A percentile compares a stretch with the other conserved stretches of the same genome.
These are phyloP conservation scores for Ophion obscuratus DNA, from an alignment of 2,888 invertebrate genomes.

Conservation along the genomic window DNA sequence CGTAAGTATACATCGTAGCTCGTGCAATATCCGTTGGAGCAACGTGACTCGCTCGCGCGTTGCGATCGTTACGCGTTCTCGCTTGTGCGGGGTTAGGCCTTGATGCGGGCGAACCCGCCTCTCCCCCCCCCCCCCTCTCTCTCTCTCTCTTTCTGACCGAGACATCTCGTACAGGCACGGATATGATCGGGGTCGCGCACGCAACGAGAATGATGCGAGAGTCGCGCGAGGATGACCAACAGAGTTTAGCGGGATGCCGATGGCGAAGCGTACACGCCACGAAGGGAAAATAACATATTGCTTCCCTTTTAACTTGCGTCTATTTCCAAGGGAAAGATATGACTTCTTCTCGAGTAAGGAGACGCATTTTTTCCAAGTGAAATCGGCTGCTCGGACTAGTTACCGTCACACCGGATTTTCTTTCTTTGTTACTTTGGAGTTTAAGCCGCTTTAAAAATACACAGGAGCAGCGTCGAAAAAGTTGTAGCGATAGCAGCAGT, in stretches of 20 bases:
- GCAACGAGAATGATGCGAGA: background rate
- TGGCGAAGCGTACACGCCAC: background rate
- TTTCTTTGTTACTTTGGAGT: no score
- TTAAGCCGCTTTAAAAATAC: no score
- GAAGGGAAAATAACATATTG: no score
- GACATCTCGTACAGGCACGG: background rate
- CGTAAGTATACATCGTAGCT: background rate
- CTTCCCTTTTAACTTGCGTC: background rate
- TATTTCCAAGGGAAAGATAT: no score
- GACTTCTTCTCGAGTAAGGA: no score
- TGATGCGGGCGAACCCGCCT: background rate
- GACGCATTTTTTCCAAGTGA: no score
- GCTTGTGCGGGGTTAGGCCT: background rate
- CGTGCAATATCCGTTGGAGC: background rate
- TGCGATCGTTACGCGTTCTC: no score
- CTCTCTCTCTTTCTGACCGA: conserved; percentile 17
- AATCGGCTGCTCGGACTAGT: no score
- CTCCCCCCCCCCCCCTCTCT: background rate
- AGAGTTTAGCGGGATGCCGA: background rate
- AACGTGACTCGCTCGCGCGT: background rate
- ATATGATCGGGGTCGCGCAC: background rate
- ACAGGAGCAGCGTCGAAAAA: no score
- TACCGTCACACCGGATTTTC: no score
- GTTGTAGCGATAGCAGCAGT: no score
- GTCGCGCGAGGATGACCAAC: background rate